Percentiles rank a stretch among this genome's conserved stretches.
phyloP scores from a whole-genome alignment of 2,797 vertebrate genomes.

The Sebastes steindachneri region DNA sequence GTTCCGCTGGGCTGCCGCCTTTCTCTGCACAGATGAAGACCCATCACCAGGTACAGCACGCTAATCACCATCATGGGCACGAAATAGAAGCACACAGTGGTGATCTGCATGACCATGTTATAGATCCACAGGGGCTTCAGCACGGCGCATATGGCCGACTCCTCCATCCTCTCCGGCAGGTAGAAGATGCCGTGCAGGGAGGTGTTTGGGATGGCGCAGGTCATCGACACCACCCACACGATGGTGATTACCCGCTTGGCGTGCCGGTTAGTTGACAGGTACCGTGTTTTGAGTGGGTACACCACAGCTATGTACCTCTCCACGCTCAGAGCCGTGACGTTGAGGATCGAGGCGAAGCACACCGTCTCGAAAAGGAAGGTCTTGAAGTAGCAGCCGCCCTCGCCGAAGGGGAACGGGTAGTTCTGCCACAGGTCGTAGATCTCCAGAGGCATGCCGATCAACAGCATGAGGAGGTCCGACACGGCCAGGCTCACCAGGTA shows the following conservation, averaged over 20 bases:
- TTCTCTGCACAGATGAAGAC: conserved; percentile 78
- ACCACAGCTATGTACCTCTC: conserved; percentile 85
- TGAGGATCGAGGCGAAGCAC: conserved; percentile 86
- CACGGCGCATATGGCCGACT: conserved; percentile 85
- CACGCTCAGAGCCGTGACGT: conserved; percentile 84
- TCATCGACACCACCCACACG: conserved; percentile 78
- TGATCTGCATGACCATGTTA: conserved; percentile 86
- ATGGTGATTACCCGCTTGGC: conserved; percentile 79
- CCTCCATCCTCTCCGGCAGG: conserved; percentile 77
- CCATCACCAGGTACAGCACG: conserved; percentile 84
- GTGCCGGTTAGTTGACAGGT: conserved; percentile 82
- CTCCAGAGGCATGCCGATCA: conserved; percentile 87
- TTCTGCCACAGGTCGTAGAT: conserved; percentile 87
- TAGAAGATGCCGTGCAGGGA: conserved; percentile 84
- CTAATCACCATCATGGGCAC: conserved; percentile 85
- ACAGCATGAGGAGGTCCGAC: conserved; percentile 83
- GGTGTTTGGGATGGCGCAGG: conserved; percentile 85
- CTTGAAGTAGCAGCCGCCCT: conserved; percentile 85
- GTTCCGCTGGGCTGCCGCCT: conserved; percentile 43
- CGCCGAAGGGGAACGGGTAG: conserved; percentile 85
- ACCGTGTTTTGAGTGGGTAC: conserved; percentile 84
- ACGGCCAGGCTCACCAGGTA: conserved; percentile 84
- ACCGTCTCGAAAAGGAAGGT: conserved; percentile 86
- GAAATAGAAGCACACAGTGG: conserved; percentile 85
- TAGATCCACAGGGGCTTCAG: conserved; percentile 86